Conservation (phyloP, 2,113 vertebrate genomes). For the Pseudopipra pipra region DNA sequence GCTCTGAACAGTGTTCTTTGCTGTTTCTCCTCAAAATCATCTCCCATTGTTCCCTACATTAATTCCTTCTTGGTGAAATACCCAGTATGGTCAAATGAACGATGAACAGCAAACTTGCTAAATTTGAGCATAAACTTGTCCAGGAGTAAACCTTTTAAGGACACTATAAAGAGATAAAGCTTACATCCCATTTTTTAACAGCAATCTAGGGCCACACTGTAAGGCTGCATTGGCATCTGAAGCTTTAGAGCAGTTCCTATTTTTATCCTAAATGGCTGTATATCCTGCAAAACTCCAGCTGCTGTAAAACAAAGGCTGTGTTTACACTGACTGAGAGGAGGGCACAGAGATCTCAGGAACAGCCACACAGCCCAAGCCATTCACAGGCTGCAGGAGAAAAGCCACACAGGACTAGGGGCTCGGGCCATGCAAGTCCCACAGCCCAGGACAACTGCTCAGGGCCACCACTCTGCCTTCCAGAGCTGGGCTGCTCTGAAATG, state of each 20-base stretch:
- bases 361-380: not conserved
- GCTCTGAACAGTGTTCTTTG: not conserved
- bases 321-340: not conserved
- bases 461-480: not conserved
- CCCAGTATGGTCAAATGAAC: constrained; percentile 3
- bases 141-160: constrained; percentile 43
- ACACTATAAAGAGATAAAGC: not conserved
- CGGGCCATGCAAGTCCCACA: not conserved
- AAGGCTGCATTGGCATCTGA: not conserved
- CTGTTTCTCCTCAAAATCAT: not conserved
- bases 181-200: not conserved
- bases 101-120: not conserved
- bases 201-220: not conserved
- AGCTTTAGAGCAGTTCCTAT: not conserved
- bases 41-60: not conserved
- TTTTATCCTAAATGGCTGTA: not conserved
- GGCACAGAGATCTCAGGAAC: not conserved
- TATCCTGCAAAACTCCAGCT: not conserved
- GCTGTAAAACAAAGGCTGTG: not conserved
- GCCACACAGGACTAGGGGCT: not conserved
- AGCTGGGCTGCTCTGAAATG: not conserved
- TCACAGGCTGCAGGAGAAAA: not conserved
- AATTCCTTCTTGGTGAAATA: not conserved
- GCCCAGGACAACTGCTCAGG: not conserved
- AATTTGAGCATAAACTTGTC: not conserved